Evolutionary conservation across 2,888 invertebrate species (phyloP).

Genomic region (Tenthredo distinguenda): DNA sequence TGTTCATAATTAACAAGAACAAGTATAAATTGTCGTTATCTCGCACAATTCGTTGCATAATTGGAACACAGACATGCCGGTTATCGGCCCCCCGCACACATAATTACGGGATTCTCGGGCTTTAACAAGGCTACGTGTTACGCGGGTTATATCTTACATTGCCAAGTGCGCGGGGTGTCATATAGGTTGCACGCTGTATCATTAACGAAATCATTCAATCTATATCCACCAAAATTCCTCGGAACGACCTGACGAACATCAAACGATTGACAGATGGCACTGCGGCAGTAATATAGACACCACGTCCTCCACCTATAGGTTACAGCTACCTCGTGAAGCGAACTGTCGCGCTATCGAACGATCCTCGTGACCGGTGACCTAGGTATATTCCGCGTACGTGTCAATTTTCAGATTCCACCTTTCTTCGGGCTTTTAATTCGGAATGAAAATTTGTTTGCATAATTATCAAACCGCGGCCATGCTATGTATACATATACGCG

Average conservation of each 20-base stretch:
- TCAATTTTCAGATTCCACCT: neutral
- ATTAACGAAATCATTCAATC: no score
- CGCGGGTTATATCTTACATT: neutral
- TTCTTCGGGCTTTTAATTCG: neutral
- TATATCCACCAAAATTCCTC: neutral
- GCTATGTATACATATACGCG: neutral
- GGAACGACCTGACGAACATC: slow-evolving; percentile 28
- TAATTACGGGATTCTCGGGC: neutral
- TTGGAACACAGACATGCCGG: neutral
- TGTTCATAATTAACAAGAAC: neutral
- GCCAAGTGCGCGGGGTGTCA: neutral
- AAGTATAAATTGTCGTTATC: neutral
- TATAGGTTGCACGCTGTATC: neutral
- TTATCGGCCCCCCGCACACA: slow-evolving; percentile 8
- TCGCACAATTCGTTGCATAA: neutral
- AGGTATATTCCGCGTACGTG: no score
- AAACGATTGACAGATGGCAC: slow-evolving; percentile 36
- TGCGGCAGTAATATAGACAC: neutral
- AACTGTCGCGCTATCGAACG: neutral
- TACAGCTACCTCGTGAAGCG: neutral
- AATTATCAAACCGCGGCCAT: no score
- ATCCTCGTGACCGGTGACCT: no score
- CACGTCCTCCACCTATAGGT: no score
- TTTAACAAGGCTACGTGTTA: neutral
- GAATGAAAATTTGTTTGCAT: neutral